Evolutionary conservation across 2,888 invertebrate species (phyloP).

Genomic region (Globia sparganii): DNA sequence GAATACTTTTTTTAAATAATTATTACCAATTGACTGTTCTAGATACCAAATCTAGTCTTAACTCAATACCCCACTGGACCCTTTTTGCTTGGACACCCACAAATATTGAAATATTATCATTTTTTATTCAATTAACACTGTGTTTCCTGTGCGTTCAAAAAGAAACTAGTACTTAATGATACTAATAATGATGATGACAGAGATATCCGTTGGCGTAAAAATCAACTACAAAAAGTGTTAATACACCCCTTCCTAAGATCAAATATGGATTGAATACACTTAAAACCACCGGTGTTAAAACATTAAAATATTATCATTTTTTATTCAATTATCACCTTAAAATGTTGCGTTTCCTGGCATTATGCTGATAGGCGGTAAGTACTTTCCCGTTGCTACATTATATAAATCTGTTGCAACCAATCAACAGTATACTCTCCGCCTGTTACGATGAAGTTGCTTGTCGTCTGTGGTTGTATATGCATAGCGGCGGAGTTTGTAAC

Average conservation of each 20-base stretch:
- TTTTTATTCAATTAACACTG: no score
- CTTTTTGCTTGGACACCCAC: no score
- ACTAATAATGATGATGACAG: neutral
- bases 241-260: neutral
- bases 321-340: neutral
- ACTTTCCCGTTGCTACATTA: neutral
- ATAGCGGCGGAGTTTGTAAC: slow-evolving; percentile 3
- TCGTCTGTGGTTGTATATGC: slow-evolving; percentile 13
- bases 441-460: slow-evolving; percentile 10
- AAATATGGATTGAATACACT: no score
- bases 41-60: no score
- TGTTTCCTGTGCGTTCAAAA: no score
- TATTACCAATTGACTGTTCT: no score
- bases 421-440: neutral
- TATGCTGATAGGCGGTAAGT: neutral
- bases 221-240: neutral
- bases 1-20: no score
- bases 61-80: no score
- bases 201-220: neutral
- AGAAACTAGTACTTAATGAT: no score
- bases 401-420: slow-evolving; percentile 11
- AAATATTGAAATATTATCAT: no score
- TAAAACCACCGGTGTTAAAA: neutral
- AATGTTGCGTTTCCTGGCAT: slow-evolving; percentile 9
- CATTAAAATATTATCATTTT: neutral